Conservation (phyloP, 2,888 invertebrate genomes). For the Salticus scenicus region DNA sequence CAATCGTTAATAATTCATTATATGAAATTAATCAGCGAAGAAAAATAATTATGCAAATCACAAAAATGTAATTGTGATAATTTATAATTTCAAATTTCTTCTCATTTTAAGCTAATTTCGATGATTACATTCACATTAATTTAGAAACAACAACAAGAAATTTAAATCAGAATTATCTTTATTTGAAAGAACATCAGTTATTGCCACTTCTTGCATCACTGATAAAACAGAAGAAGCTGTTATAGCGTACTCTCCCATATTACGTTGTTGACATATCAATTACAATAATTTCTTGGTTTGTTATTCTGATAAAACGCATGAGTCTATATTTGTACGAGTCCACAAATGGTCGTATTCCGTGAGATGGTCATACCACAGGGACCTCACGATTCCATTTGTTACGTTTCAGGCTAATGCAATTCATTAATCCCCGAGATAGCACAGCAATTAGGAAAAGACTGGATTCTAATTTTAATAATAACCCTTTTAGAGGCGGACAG, state of each 20-base stretch:
- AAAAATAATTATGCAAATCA: too few relatives aligned
- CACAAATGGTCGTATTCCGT: slow-evolving; percentile 52
- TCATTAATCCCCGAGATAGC: slow-evolving; percentile 55
- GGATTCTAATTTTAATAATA: slow-evolving; percentile 48
- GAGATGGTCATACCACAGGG: slow-evolving; percentile 20
- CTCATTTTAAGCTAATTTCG: too few relatives aligned
- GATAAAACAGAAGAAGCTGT: too few relatives aligned
- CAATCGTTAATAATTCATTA: too few relatives aligned
- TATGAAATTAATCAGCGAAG: too few relatives aligned
- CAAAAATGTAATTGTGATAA: too few relatives aligned
- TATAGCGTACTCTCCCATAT: slow-evolving; percentile 7
- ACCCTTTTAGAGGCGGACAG: slow-evolving; percentile 27
- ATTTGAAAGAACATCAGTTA: too few relatives aligned
- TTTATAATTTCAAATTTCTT: too few relatives aligned
- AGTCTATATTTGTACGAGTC: slow-evolving; percentile 2
- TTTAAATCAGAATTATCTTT: too few relatives aligned
- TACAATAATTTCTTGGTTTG: slow-evolving; percentile 62
- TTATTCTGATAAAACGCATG: slow-evolving; percentile 1
- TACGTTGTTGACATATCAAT: slow-evolving; percentile 54
- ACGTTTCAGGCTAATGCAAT: slow-evolving; percentile 43
- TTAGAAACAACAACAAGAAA: too few relatives aligned
- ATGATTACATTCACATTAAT: too few relatives aligned
- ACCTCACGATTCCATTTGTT: slow-evolving; percentile 38
- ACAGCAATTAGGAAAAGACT: slow-evolving; percentile 34
- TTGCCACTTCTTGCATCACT: too few relatives aligned